Evolutionary conservation across 2,113 vertebrate species (phyloP).

Genomic region (Macroglossus sobrinus): DNA sequence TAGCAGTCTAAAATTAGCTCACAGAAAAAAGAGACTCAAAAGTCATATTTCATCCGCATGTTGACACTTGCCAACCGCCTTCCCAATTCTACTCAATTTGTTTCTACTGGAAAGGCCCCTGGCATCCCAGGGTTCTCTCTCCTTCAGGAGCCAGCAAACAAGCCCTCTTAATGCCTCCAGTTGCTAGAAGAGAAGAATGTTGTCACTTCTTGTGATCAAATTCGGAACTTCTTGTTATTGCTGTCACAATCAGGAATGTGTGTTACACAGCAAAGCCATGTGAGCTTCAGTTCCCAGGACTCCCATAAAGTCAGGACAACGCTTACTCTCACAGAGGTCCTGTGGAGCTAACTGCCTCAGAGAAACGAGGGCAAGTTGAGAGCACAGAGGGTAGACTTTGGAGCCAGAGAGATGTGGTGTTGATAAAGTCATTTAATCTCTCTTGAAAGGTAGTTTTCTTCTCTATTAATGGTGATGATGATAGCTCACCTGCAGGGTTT

Average conservation of each 20-base stretch:
- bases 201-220: background rate
- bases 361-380: background rate
- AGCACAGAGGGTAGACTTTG: background rate
- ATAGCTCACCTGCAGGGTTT: background rate
- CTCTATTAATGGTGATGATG: background rate
- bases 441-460: background rate
- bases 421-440: background rate
- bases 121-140: constrained; percentile 51
- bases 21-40: constrained; percentile 48
- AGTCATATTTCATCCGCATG: constrained; percentile 53
- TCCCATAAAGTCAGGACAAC: background rate
- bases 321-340: background rate
- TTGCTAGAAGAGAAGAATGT: background rate
- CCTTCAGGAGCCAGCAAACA: background rate
- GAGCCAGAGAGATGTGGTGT: background rate
- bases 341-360: background rate
- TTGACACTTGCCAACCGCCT: constrained; percentile 58
- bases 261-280: background rate
- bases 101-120: constrained; percentile 52
- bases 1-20: constrained; percentile 61
- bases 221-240: background rate
- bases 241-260: background rate
- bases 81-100: background rate
- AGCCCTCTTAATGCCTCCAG: background rate
- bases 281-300: background rate